phyloP scores from a whole-genome alignment of 1,140 invertebrate genomes.

The Geopemphigus sp. region DNA sequence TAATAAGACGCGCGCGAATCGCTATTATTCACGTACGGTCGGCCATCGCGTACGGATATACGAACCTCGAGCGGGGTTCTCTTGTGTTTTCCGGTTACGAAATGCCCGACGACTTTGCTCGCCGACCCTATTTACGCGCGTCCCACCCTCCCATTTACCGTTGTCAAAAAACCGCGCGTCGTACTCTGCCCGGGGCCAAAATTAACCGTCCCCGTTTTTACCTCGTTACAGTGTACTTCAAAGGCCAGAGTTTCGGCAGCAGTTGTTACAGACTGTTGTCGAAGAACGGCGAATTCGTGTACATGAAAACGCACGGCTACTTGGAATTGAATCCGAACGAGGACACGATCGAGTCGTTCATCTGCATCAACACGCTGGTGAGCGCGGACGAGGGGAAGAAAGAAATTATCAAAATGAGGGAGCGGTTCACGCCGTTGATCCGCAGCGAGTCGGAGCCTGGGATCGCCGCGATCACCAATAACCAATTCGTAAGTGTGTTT shows the following conservation, averaged over 20 bases:
- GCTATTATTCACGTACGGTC: too few relatives aligned
- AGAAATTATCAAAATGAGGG: constrained; percentile 49
- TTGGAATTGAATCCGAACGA: constrained; percentile 71
- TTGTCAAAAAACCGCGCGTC: too few relatives aligned
- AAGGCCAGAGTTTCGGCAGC: constrained; percentile 60
- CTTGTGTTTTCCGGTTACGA: too few relatives aligned
- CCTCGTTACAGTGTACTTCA: constrained; percentile 33
- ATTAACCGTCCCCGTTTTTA: too few relatives aligned
- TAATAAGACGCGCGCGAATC: too few relatives aligned
- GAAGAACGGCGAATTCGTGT: constrained; percentile 76
- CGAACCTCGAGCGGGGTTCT: too few relatives aligned
- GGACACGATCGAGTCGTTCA: constrained; percentile 73
- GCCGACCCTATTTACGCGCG: too few relatives aligned
- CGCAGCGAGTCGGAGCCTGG: constrained; percentile 30
- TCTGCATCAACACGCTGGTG: constrained; percentile 80
- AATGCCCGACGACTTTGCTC: too few relatives aligned
- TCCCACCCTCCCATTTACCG: too few relatives aligned
- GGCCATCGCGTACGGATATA: too few relatives aligned
- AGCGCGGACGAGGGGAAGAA: constrained; percentile 53
- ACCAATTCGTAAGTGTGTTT: constrained; percentile 33
- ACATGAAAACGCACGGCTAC: constrained; percentile 73
- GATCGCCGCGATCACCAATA: constrained; percentile 43
- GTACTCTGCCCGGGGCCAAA: too few relatives aligned
- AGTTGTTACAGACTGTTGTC: constrained; percentile 78
- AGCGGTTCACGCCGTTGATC: constrained; percentile 47